phyloP scores from a whole-genome alignment of 2,888 invertebrate species.

The Lobophora halterata region DNA sequence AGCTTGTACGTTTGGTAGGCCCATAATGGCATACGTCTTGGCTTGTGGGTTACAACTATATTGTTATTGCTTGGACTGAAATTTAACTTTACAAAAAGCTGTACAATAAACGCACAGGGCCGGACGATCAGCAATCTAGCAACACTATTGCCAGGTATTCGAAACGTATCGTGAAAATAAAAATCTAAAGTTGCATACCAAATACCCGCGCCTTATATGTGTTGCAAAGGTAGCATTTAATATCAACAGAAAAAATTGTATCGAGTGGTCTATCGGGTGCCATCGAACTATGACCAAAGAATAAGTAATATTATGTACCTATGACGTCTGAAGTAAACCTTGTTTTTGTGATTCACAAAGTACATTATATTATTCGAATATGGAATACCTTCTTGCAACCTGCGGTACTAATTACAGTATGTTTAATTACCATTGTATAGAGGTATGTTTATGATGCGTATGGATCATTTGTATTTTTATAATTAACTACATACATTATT shows the following conservation, averaged over 20 bases:
- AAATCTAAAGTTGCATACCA: slow-evolving; percentile 60
- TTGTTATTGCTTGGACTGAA: too few relatives aligned
- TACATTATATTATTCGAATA: slow-evolving; percentile 40
- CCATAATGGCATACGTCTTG: too few relatives aligned
- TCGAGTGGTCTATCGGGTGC: slow-evolving; percentile 38
- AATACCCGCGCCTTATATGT: slow-evolving; percentile 72
- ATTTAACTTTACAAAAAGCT: too few relatives aligned
- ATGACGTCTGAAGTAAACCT: too few relatives aligned
- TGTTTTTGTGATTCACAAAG: slow-evolving; percentile 38
- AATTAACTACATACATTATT: too few relatives aligned
- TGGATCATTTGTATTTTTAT: too few relatives aligned
- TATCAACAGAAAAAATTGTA: slow-evolving; percentile 55
- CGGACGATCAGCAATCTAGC: too few relatives aligned
- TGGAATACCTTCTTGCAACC: slow-evolving; percentile 29
- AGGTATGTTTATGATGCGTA: too few relatives aligned
- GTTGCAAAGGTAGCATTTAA: slow-evolving; percentile 68
- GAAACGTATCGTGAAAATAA: slow-evolving; percentile 62
- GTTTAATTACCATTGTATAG: neutral
- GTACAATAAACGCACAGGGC: too few relatives aligned
- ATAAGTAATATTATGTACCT: too few relatives aligned
- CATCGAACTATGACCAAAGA: slow-evolving; percentile 57
- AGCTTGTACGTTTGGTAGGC: too few relatives aligned
- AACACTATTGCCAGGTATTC: slow-evolving; percentile 46
- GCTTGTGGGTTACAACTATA: too few relatives aligned
- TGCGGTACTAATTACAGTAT: slow-evolving; percentile 7